Conservation (phyloP, 2,797 vertebrate genomes). For the Thunnus albacares region DNA sequence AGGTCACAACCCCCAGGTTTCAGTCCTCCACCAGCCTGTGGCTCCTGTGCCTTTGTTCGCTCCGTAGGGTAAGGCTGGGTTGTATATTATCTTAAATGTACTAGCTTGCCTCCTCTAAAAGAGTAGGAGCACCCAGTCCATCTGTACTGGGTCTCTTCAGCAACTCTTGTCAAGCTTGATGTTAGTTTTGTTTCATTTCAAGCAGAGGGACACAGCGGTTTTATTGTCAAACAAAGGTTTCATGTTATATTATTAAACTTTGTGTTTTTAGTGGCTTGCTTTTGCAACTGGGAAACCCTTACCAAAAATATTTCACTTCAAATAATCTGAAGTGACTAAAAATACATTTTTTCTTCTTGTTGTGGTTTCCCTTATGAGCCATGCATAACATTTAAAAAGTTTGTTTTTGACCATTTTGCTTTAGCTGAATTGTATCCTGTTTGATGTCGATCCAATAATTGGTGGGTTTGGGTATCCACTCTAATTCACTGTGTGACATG, state of each 20-base stretch:
- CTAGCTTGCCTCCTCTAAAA: constrained; percentile 39
- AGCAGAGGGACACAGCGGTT: constrained; percentile 51
- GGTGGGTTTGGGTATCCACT: constrained; percentile 59
- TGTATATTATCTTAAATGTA: constrained; percentile 60
- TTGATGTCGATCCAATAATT: constrained; percentile 76
- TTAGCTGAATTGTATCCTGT: constrained; percentile 62
- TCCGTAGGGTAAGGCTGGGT: background rate
- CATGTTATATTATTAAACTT: constrained; percentile 66
- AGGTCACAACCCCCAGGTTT: constrained; percentile 29
- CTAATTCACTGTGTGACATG: constrained; percentile 65
- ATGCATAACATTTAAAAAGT: constrained; percentile 60
- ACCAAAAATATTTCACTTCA: constrained; percentile 72
- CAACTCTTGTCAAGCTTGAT: constrained; percentile 41
- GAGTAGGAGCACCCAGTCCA: constrained; percentile 49
- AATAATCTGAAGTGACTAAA: constrained; percentile 65
- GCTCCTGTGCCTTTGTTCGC: constrained; percentile 39
- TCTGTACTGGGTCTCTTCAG: constrained; percentile 44
- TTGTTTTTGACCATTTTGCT: constrained; percentile 74
- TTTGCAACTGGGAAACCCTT: constrained; percentile 54
- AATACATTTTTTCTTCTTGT: constrained; percentile 55
- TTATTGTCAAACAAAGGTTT: constrained; percentile 62
- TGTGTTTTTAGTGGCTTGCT: constrained; percentile 55
- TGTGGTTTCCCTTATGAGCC: constrained; percentile 69
- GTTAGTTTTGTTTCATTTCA: constrained; percentile 47
- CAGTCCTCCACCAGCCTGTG: constrained; percentile 15